Evolutionary conservation across 2,797 vertebrate species (phyloP), one percentile per base, ranked within the genome.

Genomic region (Pelochelys cantorii): DNA sequence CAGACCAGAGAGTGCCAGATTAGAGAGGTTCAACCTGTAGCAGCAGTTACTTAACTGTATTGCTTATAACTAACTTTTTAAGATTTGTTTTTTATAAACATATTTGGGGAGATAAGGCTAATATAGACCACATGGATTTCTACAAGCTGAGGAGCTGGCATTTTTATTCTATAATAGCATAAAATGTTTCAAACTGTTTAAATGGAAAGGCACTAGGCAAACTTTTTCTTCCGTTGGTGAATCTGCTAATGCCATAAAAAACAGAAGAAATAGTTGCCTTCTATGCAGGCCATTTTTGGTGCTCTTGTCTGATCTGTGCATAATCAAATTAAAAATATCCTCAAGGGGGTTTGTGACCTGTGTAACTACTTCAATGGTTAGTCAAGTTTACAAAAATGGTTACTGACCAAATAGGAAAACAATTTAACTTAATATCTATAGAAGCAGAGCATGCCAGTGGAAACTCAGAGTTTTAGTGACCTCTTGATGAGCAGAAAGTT

Each of bases 381-480:
- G 42, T 57, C 71, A 54, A 11, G 42, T 42, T 78, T 81, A 56
- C 71, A 52, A 85, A 79, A 54, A 78, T 84, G 71, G 27, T 79
- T 65, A 42, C 37, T 60, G 48, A 94, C 88, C 1, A 4, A 77
- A 42, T 7, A 23, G 86, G 82, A 85, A 93, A 68, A 83, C 5
- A 1, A 77, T 93, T 75, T 86, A n/a, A 6, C 87, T 90, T 42
- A 31, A 11, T 88, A 90, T 62, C 42, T 91, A 3, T 54, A 79
- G 88, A 97, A 87, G 37, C 87, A 83, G 82, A 71, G 54, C 13
- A 11, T 88, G 95, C 85, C 91, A 88, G 77, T 86, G 95, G 92
- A 95, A 96, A 89, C 93, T 93, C 95, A 86, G 94, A 90, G 85
- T 80, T 96, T 92, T 83, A 94, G 89, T 95, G 96, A 96, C 96